phyloP scores from a whole-genome alignment of 2,113 vertebrate species.

The Sander vitreus region DNA sequence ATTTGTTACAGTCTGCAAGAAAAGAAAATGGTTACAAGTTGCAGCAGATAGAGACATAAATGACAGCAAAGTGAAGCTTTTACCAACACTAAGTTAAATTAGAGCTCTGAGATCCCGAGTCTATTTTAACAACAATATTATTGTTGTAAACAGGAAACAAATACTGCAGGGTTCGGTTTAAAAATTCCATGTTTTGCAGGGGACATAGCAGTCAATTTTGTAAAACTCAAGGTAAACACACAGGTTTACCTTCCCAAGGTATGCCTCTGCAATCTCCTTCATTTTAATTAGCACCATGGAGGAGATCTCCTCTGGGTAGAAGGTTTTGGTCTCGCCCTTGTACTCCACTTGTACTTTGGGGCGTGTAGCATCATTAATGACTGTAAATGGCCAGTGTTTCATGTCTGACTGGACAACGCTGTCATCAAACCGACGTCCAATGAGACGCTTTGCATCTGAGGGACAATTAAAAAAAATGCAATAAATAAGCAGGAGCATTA shows the following conservation, averaged over 20 bases:
- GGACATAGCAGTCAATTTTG: neutral
- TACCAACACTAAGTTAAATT: neutral
- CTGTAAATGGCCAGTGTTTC: constrained; percentile 85
- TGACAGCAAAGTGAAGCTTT: neutral
- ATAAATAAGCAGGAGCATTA: neutral
- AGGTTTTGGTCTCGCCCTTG: constrained; percentile 83
- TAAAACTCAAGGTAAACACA: neutral
- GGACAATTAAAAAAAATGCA: neutral
- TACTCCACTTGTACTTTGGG: constrained; percentile 86
- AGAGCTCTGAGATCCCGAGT: neutral
- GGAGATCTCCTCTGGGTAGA: constrained; percentile 85
- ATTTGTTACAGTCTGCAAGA: constrained; percentile 72
- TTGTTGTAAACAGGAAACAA: neutral
- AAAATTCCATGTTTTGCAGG: neutral
- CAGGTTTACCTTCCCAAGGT: constrained; percentile 81
- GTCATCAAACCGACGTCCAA: constrained; percentile 84
- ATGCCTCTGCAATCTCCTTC: constrained; percentile 85
- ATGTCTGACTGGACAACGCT: constrained; percentile 83
- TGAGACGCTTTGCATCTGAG: constrained; percentile 85
- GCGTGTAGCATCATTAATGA: constrained; percentile 76
- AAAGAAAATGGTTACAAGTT: neutral
- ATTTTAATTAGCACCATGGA: constrained; percentile 86
- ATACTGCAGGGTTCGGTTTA: neutral
- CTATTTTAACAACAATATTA: neutral
- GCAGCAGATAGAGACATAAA: neutral